Base-by-base conservation (phyloP, 2,797 vertebrate genomes). In the Dryobates pubescens region DNA sequence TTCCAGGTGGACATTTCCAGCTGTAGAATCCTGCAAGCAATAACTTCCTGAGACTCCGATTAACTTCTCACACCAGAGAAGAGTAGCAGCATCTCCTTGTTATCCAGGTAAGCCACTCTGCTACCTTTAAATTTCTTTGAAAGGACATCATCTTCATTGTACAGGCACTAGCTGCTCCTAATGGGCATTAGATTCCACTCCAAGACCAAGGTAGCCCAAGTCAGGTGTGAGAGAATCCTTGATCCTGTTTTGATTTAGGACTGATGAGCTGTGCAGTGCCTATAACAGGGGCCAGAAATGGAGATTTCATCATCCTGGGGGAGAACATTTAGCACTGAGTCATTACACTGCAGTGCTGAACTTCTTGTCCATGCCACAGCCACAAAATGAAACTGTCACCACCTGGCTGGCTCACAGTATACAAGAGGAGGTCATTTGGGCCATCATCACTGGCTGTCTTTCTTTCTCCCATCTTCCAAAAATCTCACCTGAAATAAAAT, bases 401-500 rank as follows among this genome's bases (percentile, higher is more conserved):
- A 51, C 30, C 51, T 71, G 58, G 7, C 30, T 72, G 47, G 27
- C 34, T 43, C 51, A 41, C 32, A 59, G 2, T 12, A 8, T 0
- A 2, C 18, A 20, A 54, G 9, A 67, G 34, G 6, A 80, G 34
- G 49, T 23, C 3, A 1, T 53, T 22, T 30, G 27, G 54, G 13
- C n/a, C 47, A 87, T 29, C 29, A 72, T 47, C 58, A 12, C 16
- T 17, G 27, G 19, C 51, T 17, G 27, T 19, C 51, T 62, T 70
- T 43, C 54, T 41, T 75, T 20, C 54, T 93, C 3, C 7, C 7
- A 5, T 62, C 24, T 73, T 20, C 17, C n/a, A 5, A 15, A 90
- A 88, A 78, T 14, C 61, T 89, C 74, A 76, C 45, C 73, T 67
- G 76, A 81, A 89, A 68, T 32, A 64, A 81, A 64, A 87, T 29